Percentiles rank a stretch among this genome's conserved stretches.
Conservation (phyloP, 2,797 vertebrate species). For the Manis crassicaudata region DNA sequence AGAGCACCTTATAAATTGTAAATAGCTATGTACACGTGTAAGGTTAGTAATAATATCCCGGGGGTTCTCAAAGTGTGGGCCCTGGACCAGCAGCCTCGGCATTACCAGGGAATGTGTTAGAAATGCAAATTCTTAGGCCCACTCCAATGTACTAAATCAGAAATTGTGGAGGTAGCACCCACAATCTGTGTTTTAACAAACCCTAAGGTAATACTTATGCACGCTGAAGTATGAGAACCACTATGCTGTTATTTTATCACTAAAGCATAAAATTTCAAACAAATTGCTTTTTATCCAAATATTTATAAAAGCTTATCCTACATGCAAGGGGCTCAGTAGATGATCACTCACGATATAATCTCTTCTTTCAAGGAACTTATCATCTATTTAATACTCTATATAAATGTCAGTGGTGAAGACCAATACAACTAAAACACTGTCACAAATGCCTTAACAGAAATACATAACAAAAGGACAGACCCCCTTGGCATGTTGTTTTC, state of each 20-base stretch:
- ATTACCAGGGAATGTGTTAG: background rate
- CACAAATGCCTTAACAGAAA: background rate
- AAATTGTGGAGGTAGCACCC: background rate
- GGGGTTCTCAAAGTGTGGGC: background rate
- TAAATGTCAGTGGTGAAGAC: background rate
- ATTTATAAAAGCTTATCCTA: background rate
- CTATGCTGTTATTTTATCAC: background rate
- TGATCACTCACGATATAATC: background rate
- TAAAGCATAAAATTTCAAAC: slow-evolving; percentile 2
- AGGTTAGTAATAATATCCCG: background rate
- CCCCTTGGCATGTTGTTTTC: rapidly evolving
- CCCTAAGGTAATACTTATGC: background rate
- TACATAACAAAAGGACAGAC: background rate
- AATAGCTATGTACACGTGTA: background rate
- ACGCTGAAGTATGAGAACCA: background rate
- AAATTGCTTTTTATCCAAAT: slow-evolving; percentile 11
- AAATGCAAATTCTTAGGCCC: background rate
- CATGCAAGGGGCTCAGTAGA: background rate
- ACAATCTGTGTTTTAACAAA: background rate
- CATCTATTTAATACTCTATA: background rate
- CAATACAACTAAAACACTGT: background rate
- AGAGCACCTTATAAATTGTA: background rate
- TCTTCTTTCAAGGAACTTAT: background rate
- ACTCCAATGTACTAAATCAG: background rate
- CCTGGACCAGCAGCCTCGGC: background rate